phyloP scores from a whole-genome alignment of 1,140 invertebrate genomes.

The Drosophila kepulauana region DNA sequence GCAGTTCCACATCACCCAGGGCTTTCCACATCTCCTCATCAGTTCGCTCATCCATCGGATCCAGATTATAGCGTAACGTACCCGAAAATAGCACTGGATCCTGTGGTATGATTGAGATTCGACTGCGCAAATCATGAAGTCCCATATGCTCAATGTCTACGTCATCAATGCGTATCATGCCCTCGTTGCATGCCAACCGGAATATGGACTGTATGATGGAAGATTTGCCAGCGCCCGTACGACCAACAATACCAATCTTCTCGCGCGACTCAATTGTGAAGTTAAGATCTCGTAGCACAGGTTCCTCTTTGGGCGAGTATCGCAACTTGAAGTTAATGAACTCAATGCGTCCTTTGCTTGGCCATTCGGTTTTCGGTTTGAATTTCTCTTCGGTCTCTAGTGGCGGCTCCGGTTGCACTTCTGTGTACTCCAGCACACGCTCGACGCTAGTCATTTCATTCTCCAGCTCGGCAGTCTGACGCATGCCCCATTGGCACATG shows the following conservation, averaged over 20 bases:
- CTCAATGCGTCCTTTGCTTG: conserved; percentile 88
- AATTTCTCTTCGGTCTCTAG: conserved; percentile 85
- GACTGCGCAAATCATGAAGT: conserved; percentile 88
- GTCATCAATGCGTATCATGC: conserved; percentile 87
- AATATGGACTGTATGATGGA: conserved; percentile 94
- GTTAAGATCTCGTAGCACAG: conserved; percentile 89
- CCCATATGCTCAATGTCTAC: conserved; percentile 87
- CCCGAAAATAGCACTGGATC: conserved; percentile 92
- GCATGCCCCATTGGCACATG: conserved; percentile 94
- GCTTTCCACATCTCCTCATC: conserved; percentile 94
- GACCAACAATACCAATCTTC: conserved; percentile 94
- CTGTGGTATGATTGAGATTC: conserved; percentile 93
- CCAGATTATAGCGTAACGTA: conserved; percentile 91
- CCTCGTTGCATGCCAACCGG: conserved; percentile 89
- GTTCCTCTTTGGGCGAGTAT: conserved; percentile 85
- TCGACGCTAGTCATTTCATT: conserved; percentile 95
- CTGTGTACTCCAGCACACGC: conserved; percentile 90
- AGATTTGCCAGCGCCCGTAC: conserved; percentile 96
- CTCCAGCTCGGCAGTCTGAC: conserved; percentile 94
- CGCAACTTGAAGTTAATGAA: conserved; percentile 88
- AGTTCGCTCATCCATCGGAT: conserved; percentile 90
- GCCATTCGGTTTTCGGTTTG: conserved; percentile 90
- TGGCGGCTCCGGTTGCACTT: conserved; percentile 86
- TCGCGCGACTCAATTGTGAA: conserved; percentile 89
- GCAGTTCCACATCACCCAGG: conserved; percentile 92